Percentiles rank a stretch among this genome's conserved stretches.
Evolutionary conservation across 2,797 vertebrate genomes (phyloP).

Genomic region (Cephalopachus bancanus): DNA sequence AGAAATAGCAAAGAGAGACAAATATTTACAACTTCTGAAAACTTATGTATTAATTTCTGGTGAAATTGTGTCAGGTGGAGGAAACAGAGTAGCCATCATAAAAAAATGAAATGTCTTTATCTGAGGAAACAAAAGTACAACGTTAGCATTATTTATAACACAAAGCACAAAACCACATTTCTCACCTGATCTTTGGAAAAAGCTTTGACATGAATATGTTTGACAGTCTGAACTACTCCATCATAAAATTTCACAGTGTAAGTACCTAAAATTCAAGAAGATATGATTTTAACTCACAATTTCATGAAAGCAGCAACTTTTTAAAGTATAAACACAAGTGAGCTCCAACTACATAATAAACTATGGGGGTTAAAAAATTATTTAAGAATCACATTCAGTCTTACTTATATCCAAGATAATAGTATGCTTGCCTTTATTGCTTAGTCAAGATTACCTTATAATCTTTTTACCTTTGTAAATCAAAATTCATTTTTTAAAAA

Average conservation of each 20-base stretch:
- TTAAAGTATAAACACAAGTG: conserved; percentile 73
- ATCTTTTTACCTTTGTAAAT: conserved; percentile 53
- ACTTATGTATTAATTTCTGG: conserved; percentile 44
- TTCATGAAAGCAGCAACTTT: conserved; percentile 71
- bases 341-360: conserved; percentile 58
- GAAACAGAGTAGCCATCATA: conserved; percentile 60
- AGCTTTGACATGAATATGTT: conserved; percentile 97
- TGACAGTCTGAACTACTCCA: conserved; percentile 97
- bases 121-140: conserved; percentile 67
- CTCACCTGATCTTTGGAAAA: conserved; percentile 95
- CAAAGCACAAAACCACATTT: conserved; percentile 71
- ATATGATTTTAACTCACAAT: conserved; percentile 77
- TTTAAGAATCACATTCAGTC: conserved; percentile 55
- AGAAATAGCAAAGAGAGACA: conserved; percentile 63
- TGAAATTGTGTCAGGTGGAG: conserved; percentile 63
- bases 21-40: conserved; percentile 72
- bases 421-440: conserved; percentile 25
- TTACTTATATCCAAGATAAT: conserved; percentile 45
- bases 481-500: conserved; percentile 43
- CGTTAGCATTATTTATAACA: conserved; percentile 70
- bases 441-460: conserved; percentile 22
- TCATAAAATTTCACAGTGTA: conserved; percentile 99
- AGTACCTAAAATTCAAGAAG: conserved; percentile 91
- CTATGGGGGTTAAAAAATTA: not conserved
- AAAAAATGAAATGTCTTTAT: conserved; percentile 63